Evolutionary conservation across 2,888 invertebrate species (phyloP).

Genomic region (Azorinus chamasolen): DNA sequence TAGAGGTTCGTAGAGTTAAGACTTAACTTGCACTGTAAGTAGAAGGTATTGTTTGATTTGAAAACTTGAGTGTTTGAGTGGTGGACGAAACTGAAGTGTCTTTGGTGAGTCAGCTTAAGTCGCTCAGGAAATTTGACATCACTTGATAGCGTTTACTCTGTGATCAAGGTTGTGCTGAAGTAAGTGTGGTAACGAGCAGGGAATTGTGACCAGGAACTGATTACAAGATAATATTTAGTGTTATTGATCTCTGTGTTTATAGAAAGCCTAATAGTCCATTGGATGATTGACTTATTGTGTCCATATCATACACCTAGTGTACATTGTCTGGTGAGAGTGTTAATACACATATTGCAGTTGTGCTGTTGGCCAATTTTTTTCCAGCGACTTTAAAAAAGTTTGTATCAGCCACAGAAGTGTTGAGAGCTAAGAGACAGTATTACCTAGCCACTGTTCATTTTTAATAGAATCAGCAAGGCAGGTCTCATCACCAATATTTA

Average conservation of each 20-base stretch:
- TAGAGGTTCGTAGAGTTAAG: too few species aligned
- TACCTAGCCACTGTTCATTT: too few species aligned
- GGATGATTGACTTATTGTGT: too few species aligned
- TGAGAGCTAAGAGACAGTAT: too few species aligned
- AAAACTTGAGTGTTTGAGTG: conserved; percentile 2
- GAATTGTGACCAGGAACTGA: conserved; percentile 50
- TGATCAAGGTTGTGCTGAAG: background rate
- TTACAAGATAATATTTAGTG: conserved; percentile 55
- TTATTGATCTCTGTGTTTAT: conserved; percentile 46
- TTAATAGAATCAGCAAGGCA: background rate
- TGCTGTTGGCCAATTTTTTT: too few species aligned
- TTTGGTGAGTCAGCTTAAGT: conserved; percentile 21
- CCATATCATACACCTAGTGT: too few species aligned
- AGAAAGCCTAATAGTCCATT: too few species aligned
- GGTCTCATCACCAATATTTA: conserved; percentile 33
- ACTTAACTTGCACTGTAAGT: too few species aligned
- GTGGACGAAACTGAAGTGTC: conserved; percentile 33
- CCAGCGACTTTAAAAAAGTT: too few species aligned
- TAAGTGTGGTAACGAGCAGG: background rate
- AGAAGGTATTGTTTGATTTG: background rate
- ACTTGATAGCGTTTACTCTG: background rate
- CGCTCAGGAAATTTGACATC: conserved; percentile 42
- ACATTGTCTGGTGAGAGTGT: too few species aligned
- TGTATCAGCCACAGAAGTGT: too few species aligned
- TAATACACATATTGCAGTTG: too few species aligned